Conservation (phyloP, 2,888 invertebrate genomes). For the Mamestra brassicae region DNA sequence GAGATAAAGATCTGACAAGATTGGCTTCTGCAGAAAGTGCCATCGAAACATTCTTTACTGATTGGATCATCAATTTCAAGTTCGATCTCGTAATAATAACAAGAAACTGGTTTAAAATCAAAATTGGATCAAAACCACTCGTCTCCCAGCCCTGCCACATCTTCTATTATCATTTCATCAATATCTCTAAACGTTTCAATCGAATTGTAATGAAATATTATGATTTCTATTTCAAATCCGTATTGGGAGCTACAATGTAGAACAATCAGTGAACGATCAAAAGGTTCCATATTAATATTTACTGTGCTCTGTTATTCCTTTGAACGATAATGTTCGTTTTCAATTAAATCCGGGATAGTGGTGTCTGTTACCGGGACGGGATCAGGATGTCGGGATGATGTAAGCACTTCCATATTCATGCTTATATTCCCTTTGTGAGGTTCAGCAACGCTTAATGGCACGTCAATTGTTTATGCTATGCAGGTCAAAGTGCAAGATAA, state of each 20-base stretch:
- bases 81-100: constrained; percentile 16
- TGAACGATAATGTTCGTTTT: constrained; percentile 57
- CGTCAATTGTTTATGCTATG: constrained; percentile 40
- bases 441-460: constrained; percentile 29
- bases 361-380: constrained; percentile 25
- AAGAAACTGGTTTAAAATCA: constrained; percentile 4
- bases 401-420: constrained; percentile 53
- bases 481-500: constrained; percentile 25
- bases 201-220: constrained; percentile 47
- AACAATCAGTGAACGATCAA: constrained; percentile 61
- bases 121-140: constrained; percentile 6
- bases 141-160: background rate
- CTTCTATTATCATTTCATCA: constrained; percentile 53
- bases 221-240: constrained; percentile 27
- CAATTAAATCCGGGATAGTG: constrained; percentile 61
- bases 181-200: constrained; percentile 45
- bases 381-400: constrained; percentile 38
- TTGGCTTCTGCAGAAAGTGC: background rate
- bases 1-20: background rate
- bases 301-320: constrained; percentile 55
- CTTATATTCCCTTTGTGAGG: constrained; percentile 52
- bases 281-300: constrained; percentile 61
- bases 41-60: background rate
- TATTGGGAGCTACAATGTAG: constrained; percentile 45
- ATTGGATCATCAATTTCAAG: background rate